Percentiles rank a stretch among this genome's conserved stretches.
These are phyloP conservation scores for Leucopsar rothschildi DNA, from an alignment of 2,113 vertebrate species.

Conservation along the genomic window DNA sequence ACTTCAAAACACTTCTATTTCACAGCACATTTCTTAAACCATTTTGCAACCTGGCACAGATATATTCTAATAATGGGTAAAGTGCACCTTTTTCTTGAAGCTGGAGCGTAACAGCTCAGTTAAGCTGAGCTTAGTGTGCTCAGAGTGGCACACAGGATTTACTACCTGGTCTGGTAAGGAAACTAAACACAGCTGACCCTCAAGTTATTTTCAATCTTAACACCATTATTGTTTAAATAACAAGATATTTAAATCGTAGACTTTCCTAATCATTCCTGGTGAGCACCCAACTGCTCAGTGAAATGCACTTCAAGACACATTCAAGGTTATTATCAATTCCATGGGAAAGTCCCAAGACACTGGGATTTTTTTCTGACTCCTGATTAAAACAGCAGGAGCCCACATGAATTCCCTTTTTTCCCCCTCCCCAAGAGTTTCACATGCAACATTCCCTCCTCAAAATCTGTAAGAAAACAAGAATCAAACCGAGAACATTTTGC, in stretches of 20 bases:
- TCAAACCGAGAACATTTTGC: neutral
- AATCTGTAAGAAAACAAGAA: neutral
- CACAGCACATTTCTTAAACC: neutral
- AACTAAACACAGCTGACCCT: neutral
- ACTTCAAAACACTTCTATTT: neutral
- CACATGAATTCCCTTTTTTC: neutral
- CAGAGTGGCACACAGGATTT: neutral
- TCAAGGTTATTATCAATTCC: constrained; percentile 15
- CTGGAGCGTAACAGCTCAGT: neutral
- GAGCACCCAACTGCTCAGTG: neutral
- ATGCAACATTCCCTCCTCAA: neutral
- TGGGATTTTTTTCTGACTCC: neutral
- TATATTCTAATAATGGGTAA: neutral
- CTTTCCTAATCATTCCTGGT: neutral
- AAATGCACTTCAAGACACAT: neutral
- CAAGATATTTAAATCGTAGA: neutral
- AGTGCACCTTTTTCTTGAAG: neutral
- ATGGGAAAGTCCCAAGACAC: neutral
- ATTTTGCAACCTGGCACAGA: neutral
- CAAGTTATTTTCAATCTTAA: neutral
- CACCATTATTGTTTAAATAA: neutral
- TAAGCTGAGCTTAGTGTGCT: no score
- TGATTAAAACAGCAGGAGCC: neutral
- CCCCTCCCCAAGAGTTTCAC: neutral
- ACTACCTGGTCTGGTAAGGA: neutral